Evolutionary conservation across 2,797 vertebrate genomes (phyloP).

Genomic region (Botia almorhae): DNA sequence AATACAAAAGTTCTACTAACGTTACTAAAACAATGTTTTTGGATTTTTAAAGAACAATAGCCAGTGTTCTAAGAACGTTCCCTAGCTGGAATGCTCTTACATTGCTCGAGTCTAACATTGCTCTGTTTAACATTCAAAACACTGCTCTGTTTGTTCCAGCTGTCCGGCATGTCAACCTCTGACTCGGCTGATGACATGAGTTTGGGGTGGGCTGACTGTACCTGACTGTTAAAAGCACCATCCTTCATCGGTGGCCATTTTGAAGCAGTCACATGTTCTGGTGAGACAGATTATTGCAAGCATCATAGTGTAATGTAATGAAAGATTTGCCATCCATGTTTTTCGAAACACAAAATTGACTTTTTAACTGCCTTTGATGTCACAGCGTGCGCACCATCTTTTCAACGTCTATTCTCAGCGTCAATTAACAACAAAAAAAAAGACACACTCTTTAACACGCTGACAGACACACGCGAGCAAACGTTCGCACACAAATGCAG

Average conservation of each 20-base stretch:
- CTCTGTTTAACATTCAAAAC: neutral
- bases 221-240: neutral
- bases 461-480: neutral
- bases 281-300: neutral
- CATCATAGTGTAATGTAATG: no score
- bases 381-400: neutral
- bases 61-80: no score
- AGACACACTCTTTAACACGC: neutral
- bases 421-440: neutral
- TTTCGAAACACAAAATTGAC: neutral
- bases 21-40: no score
- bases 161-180: neutral
- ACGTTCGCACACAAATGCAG: neutral
- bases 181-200: neutral
- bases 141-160: constrained; percentile 2
- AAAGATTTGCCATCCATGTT: no score
- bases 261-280: neutral
- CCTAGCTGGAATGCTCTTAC: no score
- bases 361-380: neutral
- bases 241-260: neutral
- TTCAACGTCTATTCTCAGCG: neutral
- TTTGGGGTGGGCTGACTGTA: neutral
- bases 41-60: no score
- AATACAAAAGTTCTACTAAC: no score
- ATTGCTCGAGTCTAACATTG: neutral